Percentiles rank a stretch among this genome's conserved stretches.
These are phyloP conservation scores for Hiodon tergisus DNA, from an alignment of 2,113 vertebrate species.

Conservation along the genomic window DNA sequence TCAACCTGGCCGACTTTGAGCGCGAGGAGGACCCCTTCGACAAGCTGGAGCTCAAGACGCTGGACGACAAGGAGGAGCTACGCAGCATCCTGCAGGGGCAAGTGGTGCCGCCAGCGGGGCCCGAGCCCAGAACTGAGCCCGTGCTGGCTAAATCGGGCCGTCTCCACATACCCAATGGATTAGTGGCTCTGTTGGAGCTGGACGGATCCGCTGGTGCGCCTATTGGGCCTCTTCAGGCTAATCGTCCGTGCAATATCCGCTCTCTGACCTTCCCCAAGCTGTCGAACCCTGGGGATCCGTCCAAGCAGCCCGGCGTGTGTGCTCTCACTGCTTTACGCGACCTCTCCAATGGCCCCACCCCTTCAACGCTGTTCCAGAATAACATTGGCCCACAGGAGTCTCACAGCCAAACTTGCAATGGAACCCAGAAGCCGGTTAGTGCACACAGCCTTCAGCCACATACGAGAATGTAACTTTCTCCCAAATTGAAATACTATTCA, in stretches of 20 bases:
- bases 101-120: slow-evolving; percentile 48
- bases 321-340: slow-evolving; percentile 41
- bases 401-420: slow-evolving; percentile 42
- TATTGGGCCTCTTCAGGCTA: slow-evolving; percentile 49
- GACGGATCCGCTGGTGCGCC: slow-evolving; percentile 57
- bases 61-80: slow-evolving; percentile 90
- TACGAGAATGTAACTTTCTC: no score
- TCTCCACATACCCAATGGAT: slow-evolving; percentile 87
- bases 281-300: slow-evolving; percentile 73
- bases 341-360: slow-evolving; percentile 69
- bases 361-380: slow-evolving; percentile 31
- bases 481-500: no score
- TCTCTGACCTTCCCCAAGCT: slow-evolving; percentile 93
- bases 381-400: slow-evolving; percentile 38
- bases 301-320: slow-evolving; percentile 30
- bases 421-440: slow-evolving; percentile 43
- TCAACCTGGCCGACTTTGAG: slow-evolving; percentile 95
- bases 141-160: slow-evolving; percentile 51
- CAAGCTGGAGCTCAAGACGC: slow-evolving; percentile 93
- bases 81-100: slow-evolving; percentile 84
- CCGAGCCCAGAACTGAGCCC: slow-evolving; percentile 48
- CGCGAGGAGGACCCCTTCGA: slow-evolving; percentile 95
- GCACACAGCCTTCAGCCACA: no score
- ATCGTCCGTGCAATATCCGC: slow-evolving; percentile 87
- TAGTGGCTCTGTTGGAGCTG: slow-evolving; percentile 80